phyloP scores from a whole-genome alignment of 2,113 vertebrate species.

The Cepphus grylle region DNA sequence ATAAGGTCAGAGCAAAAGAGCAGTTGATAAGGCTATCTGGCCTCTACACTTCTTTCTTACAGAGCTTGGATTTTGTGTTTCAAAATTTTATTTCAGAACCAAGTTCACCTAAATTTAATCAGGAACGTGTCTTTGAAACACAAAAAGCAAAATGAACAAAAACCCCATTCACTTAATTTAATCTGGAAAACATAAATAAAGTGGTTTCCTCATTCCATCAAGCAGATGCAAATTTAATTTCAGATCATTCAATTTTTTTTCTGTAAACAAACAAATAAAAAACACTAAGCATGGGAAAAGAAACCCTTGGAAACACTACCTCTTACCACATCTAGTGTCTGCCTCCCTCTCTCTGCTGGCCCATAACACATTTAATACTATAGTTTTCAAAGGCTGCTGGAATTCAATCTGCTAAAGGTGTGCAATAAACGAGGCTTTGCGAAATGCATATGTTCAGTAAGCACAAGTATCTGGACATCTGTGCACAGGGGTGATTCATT shows the following conservation, averaged over 20 bases:
- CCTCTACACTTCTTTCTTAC: not conserved
- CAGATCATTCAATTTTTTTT: not conserved
- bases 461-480: not conserved
- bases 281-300: not conserved
- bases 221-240: constrained; percentile 22
- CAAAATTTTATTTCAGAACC: not conserved
- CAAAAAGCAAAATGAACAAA: not conserved
- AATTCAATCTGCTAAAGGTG: not conserved
- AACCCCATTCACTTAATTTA: not conserved
- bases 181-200: constrained; percentile 11
- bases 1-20: not conserved
- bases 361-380: not conserved
- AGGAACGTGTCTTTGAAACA: not conserved
- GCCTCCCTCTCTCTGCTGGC: not conserved
- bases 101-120: not conserved
- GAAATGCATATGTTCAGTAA: not conserved
- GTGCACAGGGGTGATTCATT: not conserved
- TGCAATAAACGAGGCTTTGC: not conserved
- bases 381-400: not conserved
- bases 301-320: not conserved
- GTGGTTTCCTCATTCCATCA: not conserved
- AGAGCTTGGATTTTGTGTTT: not conserved
- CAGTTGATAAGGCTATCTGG: not conserved
- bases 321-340: not conserved
- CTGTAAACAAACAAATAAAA: not conserved